Evolutionary conservation across 2,888 invertebrate species (phyloP).

Genomic region (Thumatha senex): DNA sequence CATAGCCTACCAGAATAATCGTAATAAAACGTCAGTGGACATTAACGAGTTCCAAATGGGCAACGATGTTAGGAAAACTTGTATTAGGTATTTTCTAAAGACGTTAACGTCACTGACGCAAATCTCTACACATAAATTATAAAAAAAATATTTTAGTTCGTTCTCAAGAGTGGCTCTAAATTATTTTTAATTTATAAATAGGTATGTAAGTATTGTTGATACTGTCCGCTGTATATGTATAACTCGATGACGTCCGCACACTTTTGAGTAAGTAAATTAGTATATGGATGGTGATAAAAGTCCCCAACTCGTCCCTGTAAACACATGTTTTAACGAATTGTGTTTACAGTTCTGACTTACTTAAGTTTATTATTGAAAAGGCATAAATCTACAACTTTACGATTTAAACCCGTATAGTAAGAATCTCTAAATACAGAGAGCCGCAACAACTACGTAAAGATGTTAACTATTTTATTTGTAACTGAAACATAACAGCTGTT

Average conservation of each 20-base stretch:
- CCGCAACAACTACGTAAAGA: constrained; percentile 37
- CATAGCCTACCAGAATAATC: constrained; percentile 8
- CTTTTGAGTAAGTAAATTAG: constrained; percentile 30
- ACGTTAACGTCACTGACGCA: constrained; percentile 50
- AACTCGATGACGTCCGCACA: constrained; percentile 15
- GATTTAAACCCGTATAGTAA: constrained; percentile 29
- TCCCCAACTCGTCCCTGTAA: constrained; percentile 29
- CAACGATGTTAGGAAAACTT: constrained; percentile 26
- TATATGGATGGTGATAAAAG: constrained; percentile 30
- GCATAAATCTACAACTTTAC: constrained; percentile 41
- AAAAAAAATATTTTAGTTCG: constrained; percentile 45
- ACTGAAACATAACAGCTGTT: constrained; percentile 43
- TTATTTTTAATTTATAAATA: constrained; percentile 44
- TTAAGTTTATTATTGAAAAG: constrained; percentile 35
- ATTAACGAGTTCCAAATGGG: constrained; percentile 19
- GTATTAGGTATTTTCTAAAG: constrained; percentile 37
- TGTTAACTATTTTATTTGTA: constrained; percentile 41
- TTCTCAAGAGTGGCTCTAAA: constrained; percentile 38
- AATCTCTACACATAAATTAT: constrained; percentile 52
- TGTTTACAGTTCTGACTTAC: constrained; percentile 32
- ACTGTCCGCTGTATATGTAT: constrained; percentile 21
- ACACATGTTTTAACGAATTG: constrained; percentile 30
- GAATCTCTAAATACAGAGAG: constrained; percentile 39
- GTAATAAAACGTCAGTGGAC: not conserved
- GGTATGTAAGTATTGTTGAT: constrained; percentile 38